Evolutionary conservation across 2,888 invertebrate species (phyloP), one percentile per base, ranked within the genome.

Genomic region (Dicycla oo): DNA sequence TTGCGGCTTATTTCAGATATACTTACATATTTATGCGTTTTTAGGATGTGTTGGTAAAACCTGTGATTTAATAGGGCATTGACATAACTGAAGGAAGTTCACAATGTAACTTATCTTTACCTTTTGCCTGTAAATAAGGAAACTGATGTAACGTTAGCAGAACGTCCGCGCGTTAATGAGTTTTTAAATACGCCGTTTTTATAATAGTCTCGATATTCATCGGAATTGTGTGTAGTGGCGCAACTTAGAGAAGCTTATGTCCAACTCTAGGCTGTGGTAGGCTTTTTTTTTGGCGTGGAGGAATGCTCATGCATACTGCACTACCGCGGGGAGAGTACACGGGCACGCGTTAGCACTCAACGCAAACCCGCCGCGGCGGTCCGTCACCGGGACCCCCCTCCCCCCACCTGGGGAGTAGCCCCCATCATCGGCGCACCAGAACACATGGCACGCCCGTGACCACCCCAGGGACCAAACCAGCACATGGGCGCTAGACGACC

Each of bases 81-180:
- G 23, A 26, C 20, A 26, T 63, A 38, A 43, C n/a, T 6, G 38
- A 38, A 61, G 69, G 54, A 61, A 56, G 43, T 49, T 60, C 13
- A 23, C 6, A 58, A 15, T 34, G 11, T 51, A 23, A 58, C 34
- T 73, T 78, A 73, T 56, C 49, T 60, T 60, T 23, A 54, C 43
- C 11, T 61, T 61, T 75, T 79, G 68, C 66, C 71, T 60, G 68
- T 60, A 18, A 53, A 62, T n/a, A 18, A 64, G 62, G 78, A 80
- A 82, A 63, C 70, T 63, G 62, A 47, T 61, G 80, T 77, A 84
- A 82, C 73, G 56, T 45, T 30, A 56, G 15, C 23, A 6, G 10
- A 64, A 80, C 78, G 67, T 81, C 81, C 85, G 73, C 26, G 3
- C n/a, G 34, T 58, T 83, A 83, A 83, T 26, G 83, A 84, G 72